These are phyloP conservation scores for Parelbella ahira DNA, from an alignment of 2,888 invertebrate genomes.

Conservation along the genomic window DNA sequence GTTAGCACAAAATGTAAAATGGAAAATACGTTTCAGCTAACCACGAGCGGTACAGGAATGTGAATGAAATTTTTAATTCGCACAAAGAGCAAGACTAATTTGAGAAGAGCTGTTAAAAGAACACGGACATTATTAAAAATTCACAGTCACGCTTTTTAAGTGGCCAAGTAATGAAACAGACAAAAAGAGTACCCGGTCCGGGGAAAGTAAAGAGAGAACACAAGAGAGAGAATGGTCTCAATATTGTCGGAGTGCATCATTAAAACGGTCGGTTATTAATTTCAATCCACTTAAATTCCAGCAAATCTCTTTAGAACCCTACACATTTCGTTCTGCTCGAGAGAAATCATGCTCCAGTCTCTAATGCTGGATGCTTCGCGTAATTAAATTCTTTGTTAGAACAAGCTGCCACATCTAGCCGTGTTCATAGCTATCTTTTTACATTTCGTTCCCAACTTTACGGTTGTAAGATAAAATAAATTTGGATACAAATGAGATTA, in stretches of 20 bases:
- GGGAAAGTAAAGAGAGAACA: slow-evolving; percentile 33
- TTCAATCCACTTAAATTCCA: slow-evolving; percentile 27
- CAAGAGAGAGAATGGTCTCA: slow-evolving; percentile 32
- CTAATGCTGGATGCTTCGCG: slow-evolving; percentile 32
- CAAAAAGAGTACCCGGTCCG: slow-evolving; percentile 29
- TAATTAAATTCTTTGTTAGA: slow-evolving; percentile 51
- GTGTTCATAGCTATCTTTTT: slow-evolving; percentile 11
- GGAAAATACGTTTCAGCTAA: too few species aligned
- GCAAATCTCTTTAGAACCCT: slow-evolving; percentile 32
- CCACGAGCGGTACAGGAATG: not conserved
- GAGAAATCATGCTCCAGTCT: slow-evolving; percentile 41
- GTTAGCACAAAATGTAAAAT: too few species aligned
- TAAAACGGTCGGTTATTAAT: slow-evolving; percentile 29
- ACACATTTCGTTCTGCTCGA: slow-evolving; percentile 34
- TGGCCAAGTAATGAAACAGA: slow-evolving; percentile 37
- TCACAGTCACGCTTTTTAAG: slow-evolving; percentile 40
- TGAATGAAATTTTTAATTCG: slow-evolving; percentile 29
- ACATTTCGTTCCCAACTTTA: slow-evolving; percentile 4
- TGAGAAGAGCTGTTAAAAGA: slow-evolving; percentile 35
- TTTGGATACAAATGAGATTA: slow-evolving; percentile 9
- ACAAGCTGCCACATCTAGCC: slow-evolving; percentile 18
- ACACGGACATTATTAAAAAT: slow-evolving; percentile 42
- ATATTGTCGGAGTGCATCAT: slow-evolving; percentile 19
- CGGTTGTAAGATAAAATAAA: slow-evolving; percentile 9
- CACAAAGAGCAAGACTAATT: slow-evolving; percentile 44